Conservation (phyloP, 2,888 invertebrate genomes). For the Agrotis exclamationis region DNA sequence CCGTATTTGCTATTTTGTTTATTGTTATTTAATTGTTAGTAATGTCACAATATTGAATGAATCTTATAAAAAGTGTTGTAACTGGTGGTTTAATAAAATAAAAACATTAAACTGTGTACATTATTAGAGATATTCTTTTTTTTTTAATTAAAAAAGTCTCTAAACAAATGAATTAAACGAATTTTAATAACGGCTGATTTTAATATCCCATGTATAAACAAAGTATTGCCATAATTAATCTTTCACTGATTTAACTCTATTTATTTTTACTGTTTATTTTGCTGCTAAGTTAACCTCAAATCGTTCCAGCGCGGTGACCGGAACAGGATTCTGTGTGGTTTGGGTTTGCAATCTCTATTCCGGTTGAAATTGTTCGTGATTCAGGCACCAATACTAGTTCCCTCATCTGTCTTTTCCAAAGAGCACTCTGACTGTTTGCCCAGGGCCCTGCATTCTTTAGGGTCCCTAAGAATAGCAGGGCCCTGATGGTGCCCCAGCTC, state of each 20-base stretch:
- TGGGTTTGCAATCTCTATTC: constrained; percentile 10
- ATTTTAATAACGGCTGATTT: background rate
- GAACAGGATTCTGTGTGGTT: constrained; percentile 21
- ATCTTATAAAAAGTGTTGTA: background rate
- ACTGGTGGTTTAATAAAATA: background rate
- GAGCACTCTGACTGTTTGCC: no score
- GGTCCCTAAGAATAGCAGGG: no score
- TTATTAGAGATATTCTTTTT: no score
- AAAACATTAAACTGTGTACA: no score
- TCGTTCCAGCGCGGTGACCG: background rate
- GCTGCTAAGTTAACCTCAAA: constrained; percentile 3
- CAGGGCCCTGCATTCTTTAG: no score
- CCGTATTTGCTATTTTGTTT: no score
- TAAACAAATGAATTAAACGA: background rate
- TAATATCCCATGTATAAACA: background rate
- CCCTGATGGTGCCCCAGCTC: no score
- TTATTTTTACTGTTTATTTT: no score
- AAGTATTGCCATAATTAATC: background rate
- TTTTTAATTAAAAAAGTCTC: no score
- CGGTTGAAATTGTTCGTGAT: constrained; percentile 10
- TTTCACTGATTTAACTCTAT: background rate
- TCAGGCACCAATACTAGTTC: background rate
- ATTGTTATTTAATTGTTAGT: no score
- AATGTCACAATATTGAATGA: no score
- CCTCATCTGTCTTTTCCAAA: background rate